Evolutionary conservation across 2,797 vertebrate species (phyloP).

Genomic region (Denticeps clupeoides): DNA sequence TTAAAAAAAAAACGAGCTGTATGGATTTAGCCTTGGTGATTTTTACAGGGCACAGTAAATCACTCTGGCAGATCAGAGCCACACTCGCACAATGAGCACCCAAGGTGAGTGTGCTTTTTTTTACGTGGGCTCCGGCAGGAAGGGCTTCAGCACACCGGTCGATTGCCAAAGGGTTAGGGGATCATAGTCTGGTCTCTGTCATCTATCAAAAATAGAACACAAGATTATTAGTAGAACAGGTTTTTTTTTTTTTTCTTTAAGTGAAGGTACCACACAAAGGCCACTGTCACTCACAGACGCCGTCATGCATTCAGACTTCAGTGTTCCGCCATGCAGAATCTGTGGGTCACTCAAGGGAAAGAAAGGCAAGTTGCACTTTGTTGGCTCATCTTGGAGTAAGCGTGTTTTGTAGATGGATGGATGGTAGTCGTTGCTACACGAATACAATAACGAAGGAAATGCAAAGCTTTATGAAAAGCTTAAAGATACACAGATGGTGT

Average conservation of each 20-base stretch:
- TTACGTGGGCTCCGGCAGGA: not conserved
- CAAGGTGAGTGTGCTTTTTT: constrained; percentile 27
- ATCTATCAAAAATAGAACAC: not conserved
- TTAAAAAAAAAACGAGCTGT: constrained; percentile 35
- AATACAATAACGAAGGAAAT: no score
- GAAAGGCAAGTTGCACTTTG: constrained; percentile 3
- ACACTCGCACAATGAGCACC: constrained; percentile 19
- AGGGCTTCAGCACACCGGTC: not conserved
- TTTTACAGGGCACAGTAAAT: constrained; percentile 36
- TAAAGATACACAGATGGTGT: no score
- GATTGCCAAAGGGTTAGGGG: not conserved
- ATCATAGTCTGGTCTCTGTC: not conserved
- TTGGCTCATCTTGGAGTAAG: not conserved
- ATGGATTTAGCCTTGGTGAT: constrained; percentile 34
- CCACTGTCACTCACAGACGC: not conserved
- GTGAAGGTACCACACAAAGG: not conserved
- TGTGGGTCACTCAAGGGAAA: not conserved
- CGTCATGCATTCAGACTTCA: not conserved
- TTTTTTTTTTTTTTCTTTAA: not conserved
- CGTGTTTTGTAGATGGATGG: no score
- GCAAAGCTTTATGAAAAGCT: no score
- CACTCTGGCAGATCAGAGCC: constrained; percentile 21
- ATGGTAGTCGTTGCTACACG: no score
- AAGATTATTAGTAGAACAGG: not conserved
- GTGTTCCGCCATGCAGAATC: not conserved